Evolutionary conservation across 2,113 vertebrate species (phyloP).

Genomic region (Poeciliopsis retropinna): DNA sequence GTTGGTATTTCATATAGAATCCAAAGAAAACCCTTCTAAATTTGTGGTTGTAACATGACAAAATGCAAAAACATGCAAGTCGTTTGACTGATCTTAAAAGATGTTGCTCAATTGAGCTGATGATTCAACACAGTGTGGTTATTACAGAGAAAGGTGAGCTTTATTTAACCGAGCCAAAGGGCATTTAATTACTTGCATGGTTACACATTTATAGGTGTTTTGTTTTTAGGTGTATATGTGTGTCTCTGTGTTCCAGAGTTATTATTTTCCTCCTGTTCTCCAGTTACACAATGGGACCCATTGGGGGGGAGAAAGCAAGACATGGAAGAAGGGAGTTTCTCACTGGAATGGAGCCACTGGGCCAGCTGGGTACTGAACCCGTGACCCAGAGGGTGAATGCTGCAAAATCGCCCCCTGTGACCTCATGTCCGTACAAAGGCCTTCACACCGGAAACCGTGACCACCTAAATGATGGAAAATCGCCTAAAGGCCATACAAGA

Average conservation of each 20-base stretch:
- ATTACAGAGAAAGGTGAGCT: constrained; percentile 42
- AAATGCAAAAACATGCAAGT: neutral
- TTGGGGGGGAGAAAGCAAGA: constrained; percentile 47
- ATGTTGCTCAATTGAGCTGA: constrained; percentile 12
- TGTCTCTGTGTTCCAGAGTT: constrained; percentile 18
- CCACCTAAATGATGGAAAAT: constrained; percentile 73
- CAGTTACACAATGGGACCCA: constrained; percentile 44
- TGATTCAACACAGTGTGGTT: constrained; percentile 44
- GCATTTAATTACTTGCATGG: constrained; percentile 69
- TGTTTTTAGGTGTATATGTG: constrained; percentile 32
- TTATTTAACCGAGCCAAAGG: constrained; percentile 56
- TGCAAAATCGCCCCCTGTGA: constrained; percentile 48
- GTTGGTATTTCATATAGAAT: no score
- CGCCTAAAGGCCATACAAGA: constrained; percentile 67
- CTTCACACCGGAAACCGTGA: constrained; percentile 60
- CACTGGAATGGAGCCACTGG: constrained; percentile 29
- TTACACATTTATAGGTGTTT: constrained; percentile 68
- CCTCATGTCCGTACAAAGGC: constrained; percentile 53
- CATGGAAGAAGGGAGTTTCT: constrained; percentile 53
- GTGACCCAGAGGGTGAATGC: constrained; percentile 38
- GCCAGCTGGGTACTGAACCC: constrained; percentile 62
- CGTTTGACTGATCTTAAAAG: neutral
- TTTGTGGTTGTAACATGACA: neutral
- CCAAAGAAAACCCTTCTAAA: no score
- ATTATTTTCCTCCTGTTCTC: constrained; percentile 33